These are phyloP conservation scores for Troglohyphantes excavatus DNA, from an alignment of 2,888 invertebrate species.

Conservation along the genomic window DNA sequence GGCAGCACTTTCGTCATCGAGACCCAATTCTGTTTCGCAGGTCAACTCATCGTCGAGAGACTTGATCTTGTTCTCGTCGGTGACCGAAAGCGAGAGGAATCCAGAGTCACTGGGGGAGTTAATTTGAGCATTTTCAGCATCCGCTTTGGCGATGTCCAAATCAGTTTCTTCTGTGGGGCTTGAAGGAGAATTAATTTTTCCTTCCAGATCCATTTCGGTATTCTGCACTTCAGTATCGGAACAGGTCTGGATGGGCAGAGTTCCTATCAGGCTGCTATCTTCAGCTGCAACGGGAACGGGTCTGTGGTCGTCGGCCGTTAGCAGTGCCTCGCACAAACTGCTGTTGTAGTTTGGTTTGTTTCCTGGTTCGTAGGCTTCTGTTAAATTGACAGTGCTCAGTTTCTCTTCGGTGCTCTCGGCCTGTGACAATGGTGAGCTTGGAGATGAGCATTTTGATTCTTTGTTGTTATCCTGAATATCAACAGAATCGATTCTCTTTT, in stretches of 20 bases:
- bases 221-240: constrained; percentile 19
- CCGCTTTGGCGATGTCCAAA: constrained; percentile 54
- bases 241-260: constrained; percentile 39
- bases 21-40: constrained; percentile 54
- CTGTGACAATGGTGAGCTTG: neutral
- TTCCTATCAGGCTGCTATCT: constrained; percentile 27
- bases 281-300: constrained; percentile 64
- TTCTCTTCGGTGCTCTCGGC: constrained; percentile 36
- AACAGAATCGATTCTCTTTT: constrained; percentile 29
- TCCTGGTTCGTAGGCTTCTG: constrained; percentile 2
- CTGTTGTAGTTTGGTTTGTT: constrained; percentile 68
- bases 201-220: constrained; percentile 44
- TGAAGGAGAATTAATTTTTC: neutral
- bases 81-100: constrained; percentile 51
- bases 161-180: constrained; percentile 20
- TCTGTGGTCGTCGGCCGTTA: constrained; percentile 69
- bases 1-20: constrained; percentile 68
- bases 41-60: constrained; percentile 62
- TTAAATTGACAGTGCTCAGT: constrained; percentile 13
- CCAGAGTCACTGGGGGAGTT: constrained; percentile 73
- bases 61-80: constrained; percentile 54
- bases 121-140: constrained; percentile 54
- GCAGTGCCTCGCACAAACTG: constrained; percentile 68
- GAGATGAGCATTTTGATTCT: constrained; percentile 25
- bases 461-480: constrained; percentile 17